A percentile compares a stretch with the other conserved stretches of the same genome.
phyloP scores from a whole-genome alignment of 2,888 invertebrate genomes.

The Saturnia pavonia region DNA sequence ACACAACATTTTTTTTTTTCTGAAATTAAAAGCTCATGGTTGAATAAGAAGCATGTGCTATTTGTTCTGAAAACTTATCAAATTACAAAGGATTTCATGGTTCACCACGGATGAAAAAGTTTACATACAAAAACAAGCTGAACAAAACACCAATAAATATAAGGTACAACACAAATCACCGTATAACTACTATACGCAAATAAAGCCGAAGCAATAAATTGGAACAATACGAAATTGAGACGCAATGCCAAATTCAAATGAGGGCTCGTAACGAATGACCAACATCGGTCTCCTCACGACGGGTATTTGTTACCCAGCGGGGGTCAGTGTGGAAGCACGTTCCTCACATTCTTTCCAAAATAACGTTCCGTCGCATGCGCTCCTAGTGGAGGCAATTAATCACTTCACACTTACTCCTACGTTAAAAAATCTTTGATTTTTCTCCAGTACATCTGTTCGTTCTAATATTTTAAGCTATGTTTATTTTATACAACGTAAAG shows the following conservation, averaged over 20 bases:
- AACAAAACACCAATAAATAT: background rate
- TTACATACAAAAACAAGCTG: background rate
- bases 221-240: slow-evolving; percentile 61
- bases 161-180: slow-evolving; percentile 6
- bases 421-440: slow-evolving; percentile 18
- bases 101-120: background rate
- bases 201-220: slow-evolving; percentile 34
- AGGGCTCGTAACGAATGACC: slow-evolving; percentile 67
- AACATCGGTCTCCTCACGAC: slow-evolving; percentile 59
- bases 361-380: slow-evolving; percentile 72
- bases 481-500: background rate
- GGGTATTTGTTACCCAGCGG: slow-evolving; percentile 69
- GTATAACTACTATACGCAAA: slow-evolving; percentile 17
- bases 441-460: slow-evolving; percentile 1
- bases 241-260: slow-evolving; percentile 70
- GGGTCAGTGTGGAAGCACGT: slow-evolving; percentile 76
- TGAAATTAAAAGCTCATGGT: no score
- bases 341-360: slow-evolving; percentile 75
- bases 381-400: slow-evolving; percentile 65
- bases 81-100: background rate
- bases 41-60: no score
- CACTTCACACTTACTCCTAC: slow-evolving; percentile 64
- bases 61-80: no score
- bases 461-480: slow-evolving; percentile 2
- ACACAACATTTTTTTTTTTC: no score